Evolutionary conservation across 2,113 vertebrate genomes (phyloP).

Genomic region (Ptyas mucosa): DNA sequence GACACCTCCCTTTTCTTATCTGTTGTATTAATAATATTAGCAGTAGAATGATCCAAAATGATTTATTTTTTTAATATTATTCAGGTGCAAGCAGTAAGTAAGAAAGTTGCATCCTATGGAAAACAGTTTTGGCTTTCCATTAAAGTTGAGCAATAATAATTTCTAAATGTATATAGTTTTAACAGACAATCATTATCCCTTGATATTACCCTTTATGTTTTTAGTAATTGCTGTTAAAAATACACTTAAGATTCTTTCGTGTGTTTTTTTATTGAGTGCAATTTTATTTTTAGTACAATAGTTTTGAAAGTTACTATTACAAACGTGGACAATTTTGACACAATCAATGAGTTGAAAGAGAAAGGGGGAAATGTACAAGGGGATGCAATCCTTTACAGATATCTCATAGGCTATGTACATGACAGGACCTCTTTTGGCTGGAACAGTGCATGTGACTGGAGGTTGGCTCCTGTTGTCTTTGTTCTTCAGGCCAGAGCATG

Average conservation of each 20-base stretch:
- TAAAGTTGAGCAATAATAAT: background rate
- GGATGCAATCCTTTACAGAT: conserved; percentile 64
- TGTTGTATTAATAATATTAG: background rate
- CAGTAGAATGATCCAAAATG: background rate
- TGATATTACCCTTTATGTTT: background rate
- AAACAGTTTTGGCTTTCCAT: background rate
- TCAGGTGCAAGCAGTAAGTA: background rate
- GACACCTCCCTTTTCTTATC: background rate
- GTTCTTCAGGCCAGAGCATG: background rate
- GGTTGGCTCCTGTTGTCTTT: background rate
- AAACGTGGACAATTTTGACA: conserved; percentile 76
- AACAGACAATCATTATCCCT: background rate
- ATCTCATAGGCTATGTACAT: conserved; percentile 58
- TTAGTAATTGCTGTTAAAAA: background rate
- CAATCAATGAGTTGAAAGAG: conserved; percentile 67
- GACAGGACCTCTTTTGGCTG: conserved; percentile 33
- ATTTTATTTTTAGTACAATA: conserved; percentile 76
- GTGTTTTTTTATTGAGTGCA: conserved; percentile 77
- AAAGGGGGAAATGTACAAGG: conserved; percentile 52
- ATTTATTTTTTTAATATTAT: background rate
- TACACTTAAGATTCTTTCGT: conserved; percentile 43
- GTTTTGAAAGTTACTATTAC: conserved; percentile 75
- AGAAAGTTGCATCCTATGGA: background rate
- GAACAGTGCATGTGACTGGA: conserved; percentile 4
- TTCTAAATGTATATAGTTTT: background rate